Evolutionary conservation across 23 tunicate species (phyloP).

Genomic region (Aplidium turbinatum): DNA sequence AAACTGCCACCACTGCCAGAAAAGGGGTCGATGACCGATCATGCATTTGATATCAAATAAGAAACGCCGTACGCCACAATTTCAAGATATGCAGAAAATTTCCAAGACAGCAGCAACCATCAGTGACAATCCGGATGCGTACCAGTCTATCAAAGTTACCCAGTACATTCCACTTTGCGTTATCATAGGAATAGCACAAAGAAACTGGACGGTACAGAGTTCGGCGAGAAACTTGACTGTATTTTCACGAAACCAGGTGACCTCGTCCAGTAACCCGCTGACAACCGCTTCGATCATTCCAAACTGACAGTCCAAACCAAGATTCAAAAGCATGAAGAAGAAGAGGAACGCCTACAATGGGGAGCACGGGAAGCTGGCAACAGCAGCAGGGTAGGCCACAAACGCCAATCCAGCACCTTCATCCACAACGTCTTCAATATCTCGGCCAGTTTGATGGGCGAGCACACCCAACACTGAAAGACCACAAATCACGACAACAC

Average conservation of each 20-base stretch:
- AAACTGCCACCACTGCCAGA: constrained; percentile 62
- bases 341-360: constrained; percentile 78
- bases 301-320: constrained; percentile 85
- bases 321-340: constrained; percentile 76
- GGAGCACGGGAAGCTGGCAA: constrained; percentile 72
- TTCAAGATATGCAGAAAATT: constrained; percentile 63
- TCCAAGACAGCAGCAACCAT: constrained; percentile 66
- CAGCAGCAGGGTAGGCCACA: constrained; percentile 89
- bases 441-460: constrained; percentile 71
- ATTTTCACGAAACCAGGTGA: constrained; percentile 36
- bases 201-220: constrained; percentile 35
- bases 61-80: constrained; percentile 61
- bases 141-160: constrained; percentile 73
- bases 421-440: constrained; percentile 70
- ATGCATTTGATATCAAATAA: constrained; percentile 61
- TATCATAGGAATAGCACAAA: constrained; percentile 65
- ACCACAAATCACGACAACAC: constrained; percentile 77
- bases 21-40: constrained; percentile 53
- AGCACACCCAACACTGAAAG: constrained; percentile 79
- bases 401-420: constrained; percentile 89
- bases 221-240: constrained; percentile 59
- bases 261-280: constrained; percentile 54
- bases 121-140: constrained; percentile 60
- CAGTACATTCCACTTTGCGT: constrained; percentile 82
- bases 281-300: constrained; percentile 75